These are phyloP conservation scores for Scarus forsteni DNA, from an alignment of 2,797 vertebrate species.

Conservation along the genomic window DNA sequence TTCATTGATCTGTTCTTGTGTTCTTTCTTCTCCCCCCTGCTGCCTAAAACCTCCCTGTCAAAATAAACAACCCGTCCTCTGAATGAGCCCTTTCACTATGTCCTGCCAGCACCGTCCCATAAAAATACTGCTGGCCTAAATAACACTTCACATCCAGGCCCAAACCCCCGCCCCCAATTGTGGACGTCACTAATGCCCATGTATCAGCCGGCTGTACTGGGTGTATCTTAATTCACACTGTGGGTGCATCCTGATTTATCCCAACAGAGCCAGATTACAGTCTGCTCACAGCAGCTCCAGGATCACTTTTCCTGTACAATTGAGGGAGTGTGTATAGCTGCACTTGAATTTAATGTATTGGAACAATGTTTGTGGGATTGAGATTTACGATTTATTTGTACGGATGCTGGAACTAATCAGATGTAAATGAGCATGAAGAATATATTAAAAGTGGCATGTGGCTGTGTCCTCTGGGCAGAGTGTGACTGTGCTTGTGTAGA, in stretches of 20 bases:
- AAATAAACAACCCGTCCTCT: conserved; percentile 57
- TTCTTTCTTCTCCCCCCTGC: not conserved
- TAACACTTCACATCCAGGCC: conserved; percentile 63
- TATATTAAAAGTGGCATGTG: not conserved
- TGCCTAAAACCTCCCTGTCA: conserved; percentile 11
- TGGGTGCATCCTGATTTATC: conserved; percentile 49
- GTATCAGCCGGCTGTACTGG: conserved; percentile 44
- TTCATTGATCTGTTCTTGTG: conserved; percentile 33
- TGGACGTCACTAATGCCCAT: conserved; percentile 68
- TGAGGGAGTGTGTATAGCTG: not conserved
- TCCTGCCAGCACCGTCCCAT: conserved; percentile 54
- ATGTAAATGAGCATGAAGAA: not conserved
- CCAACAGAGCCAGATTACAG: conserved; percentile 49
- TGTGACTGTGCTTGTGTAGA: conserved; percentile 15
- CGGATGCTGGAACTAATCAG: not conserved
- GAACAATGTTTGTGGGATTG: not conserved
- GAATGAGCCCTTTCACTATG: conserved; percentile 56
- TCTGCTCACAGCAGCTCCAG: conserved; percentile 11
- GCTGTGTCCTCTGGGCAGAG: not conserved
- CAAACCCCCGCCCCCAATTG: conserved; percentile 58
- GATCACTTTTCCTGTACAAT: not conserved
- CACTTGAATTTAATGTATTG: conserved; percentile 6
- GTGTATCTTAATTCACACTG: conserved; percentile 51
- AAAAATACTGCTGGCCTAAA: conserved; percentile 78
- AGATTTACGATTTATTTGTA: not conserved